Base-by-base conservation (phyloP, 1,140 invertebrate species). In the Bombus impatiens region DNA sequence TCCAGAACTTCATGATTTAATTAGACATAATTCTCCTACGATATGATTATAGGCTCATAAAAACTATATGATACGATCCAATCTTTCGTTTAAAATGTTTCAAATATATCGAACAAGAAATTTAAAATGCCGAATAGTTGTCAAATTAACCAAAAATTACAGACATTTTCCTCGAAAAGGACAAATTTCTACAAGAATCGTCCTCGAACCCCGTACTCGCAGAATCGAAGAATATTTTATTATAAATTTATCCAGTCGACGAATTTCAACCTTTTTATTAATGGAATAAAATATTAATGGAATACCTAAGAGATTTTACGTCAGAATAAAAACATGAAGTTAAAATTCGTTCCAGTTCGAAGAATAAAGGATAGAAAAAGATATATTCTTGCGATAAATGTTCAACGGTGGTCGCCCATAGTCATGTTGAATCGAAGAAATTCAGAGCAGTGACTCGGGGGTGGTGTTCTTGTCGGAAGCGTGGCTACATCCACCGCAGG, bases 381-480 rank as follows among this genome's bases (percentile, higher is more conserved):
- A 67, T 42, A 67, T 42, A 71, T 67, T 28, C 10, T 12, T 15
- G 35, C 68, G 74, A 89, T 71, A 77, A 88, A 88, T 88, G 84
- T 87, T 84, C 44, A 88, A 70, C 10, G 32, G 77, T 78, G 70
- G 62, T 86, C 68, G 75, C 86, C 70, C 80, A 90, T 91, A 91
- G 93, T 92, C 4, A 92, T 93, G 86, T 90, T 86, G 92, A 78
- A 59, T 53, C 59, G 78, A 86, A 87, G 80, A 90, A 90, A 86
- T 86, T 86, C 88, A 86, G 28, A n/a, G 40, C 67, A 83, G 57
- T 57, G 88, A 77, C 40, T 77, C 9, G 82, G 80, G 79, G 88
- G 89, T 76, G 86, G 83, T 62, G 67, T 80, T 76, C 47, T 87
- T 81, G 67, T 82, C 42, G 88, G 68, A 42, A 67, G 35, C 88